These are phyloP conservation scores for Tetramorium simillimum DNA, from an alignment of 1,140 invertebrate genomes.

Conservation along the genomic window DNA sequence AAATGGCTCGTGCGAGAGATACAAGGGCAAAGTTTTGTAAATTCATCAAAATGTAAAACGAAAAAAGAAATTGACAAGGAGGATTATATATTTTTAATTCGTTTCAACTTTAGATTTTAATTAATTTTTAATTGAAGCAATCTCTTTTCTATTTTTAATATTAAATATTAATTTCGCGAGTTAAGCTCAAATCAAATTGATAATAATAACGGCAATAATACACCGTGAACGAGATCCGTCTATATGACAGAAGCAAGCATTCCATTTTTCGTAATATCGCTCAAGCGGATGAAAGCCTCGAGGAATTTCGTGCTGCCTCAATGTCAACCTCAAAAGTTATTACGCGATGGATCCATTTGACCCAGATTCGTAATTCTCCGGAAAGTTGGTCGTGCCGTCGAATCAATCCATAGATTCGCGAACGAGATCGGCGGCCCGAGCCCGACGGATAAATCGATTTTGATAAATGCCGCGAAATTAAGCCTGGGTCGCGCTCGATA, in stretches of 20 bases:
- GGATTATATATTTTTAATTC: neutral
- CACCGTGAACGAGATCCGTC: neutral
- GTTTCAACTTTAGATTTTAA: neutral
- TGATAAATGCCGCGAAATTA: conserved; percentile 53
- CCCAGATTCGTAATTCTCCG: conserved; percentile 48
- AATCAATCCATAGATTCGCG: conserved; percentile 19
- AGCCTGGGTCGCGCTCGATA: conserved; percentile 16
- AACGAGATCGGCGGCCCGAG: conserved; percentile 33
- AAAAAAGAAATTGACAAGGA: neutral
- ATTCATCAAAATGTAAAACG: neutral
- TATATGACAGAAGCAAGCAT: conserved; percentile 7
- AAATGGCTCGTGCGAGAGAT: neutral
- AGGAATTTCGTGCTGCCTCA: conserved; percentile 35
- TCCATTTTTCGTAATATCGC: conserved; percentile 36
- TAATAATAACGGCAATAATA: neutral
- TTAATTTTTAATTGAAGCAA: neutral
- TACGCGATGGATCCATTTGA: conserved; percentile 55
- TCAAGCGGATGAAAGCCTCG: conserved; percentile 21
- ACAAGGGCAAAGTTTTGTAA: neutral
- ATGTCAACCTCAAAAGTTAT: conserved; percentile 61
- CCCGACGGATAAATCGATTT: conserved; percentile 49
- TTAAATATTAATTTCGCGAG: neutral
- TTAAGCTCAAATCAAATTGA: neutral
- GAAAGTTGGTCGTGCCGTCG: conserved; percentile 20
- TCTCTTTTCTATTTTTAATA: neutral